Conservation (phyloP, 2,113 vertebrate genomes). For the Cariama cristata region DNA sequence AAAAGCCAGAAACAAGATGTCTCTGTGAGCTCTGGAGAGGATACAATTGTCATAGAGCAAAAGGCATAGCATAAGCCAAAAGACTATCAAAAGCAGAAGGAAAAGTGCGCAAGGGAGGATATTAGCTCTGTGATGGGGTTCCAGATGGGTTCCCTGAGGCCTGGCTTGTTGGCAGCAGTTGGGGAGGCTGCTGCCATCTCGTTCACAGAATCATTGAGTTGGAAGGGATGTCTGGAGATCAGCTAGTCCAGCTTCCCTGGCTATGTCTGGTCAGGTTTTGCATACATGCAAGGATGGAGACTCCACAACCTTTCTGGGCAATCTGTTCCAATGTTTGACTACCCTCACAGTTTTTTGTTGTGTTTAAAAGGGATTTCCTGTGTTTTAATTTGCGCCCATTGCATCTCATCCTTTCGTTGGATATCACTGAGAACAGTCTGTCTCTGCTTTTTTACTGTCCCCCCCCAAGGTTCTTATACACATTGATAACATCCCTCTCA, state of each 20-base stretch:
- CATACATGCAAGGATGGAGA: neutral
- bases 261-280: neutral
- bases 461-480: neutral
- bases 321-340: neutral
- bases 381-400: neutral
- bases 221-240: neutral
- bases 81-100: neutral
- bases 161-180: neutral
- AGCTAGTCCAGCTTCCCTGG: neutral
- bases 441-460: neutral
- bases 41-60: neutral
- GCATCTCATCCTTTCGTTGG: neutral
- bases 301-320: neutral
- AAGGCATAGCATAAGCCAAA: neutral
- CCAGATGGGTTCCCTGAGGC: neutral
- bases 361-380: neutral
- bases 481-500: neutral
- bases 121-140: accelerated
- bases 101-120: neutral
- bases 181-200: neutral
- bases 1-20: neutral
- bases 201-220: neutral
- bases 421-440: neutral
- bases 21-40: neutral
- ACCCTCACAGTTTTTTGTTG: neutral